These are phyloP conservation scores for Drosophila aff. DNA, from an alignment of 1,140 invertebrate genomes.

Conservation along the genomic window DNA sequence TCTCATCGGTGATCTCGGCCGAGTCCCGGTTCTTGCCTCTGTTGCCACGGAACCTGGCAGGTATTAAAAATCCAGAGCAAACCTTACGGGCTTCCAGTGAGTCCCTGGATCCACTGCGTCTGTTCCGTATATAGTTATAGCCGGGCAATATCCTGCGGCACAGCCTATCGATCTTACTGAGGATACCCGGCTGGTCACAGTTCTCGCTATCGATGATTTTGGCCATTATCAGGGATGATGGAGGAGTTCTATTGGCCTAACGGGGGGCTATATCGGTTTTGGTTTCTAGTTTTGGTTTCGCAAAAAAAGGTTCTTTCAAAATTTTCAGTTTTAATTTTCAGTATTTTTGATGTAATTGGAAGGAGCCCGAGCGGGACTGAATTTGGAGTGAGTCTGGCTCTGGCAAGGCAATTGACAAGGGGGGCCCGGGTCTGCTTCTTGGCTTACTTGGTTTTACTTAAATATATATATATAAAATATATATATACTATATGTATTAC, in stretches of 20 bases:
- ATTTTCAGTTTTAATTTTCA: background rate
- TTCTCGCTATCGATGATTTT: background rate
- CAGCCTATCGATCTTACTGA: background rate
- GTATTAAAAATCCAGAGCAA: background rate
- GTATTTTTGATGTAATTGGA: background rate
- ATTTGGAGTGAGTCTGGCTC: background rate
- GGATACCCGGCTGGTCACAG: no score
- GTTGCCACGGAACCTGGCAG: background rate
- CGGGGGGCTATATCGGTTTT: background rate
- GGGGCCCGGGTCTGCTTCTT: background rate
- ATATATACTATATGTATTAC: background rate
- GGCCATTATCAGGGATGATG: background rate
- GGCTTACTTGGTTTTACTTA: background rate
- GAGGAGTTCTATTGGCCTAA: background rate
- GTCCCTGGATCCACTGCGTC: background rate
- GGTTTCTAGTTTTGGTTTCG: background rate
- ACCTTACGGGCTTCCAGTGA: no score
- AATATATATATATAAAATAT: background rate
- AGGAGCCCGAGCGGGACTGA: background rate
- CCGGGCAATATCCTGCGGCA: background rate
- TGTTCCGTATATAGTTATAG: background rate
- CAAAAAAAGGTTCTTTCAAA: no score
- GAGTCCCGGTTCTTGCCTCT: background rate
- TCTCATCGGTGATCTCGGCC: background rate
- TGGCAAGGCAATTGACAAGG: background rate